Evolutionary conservation across 1,140 invertebrate species (phyloP).

Genomic region (Hermatobates lingyangjiaoensis): DNA sequence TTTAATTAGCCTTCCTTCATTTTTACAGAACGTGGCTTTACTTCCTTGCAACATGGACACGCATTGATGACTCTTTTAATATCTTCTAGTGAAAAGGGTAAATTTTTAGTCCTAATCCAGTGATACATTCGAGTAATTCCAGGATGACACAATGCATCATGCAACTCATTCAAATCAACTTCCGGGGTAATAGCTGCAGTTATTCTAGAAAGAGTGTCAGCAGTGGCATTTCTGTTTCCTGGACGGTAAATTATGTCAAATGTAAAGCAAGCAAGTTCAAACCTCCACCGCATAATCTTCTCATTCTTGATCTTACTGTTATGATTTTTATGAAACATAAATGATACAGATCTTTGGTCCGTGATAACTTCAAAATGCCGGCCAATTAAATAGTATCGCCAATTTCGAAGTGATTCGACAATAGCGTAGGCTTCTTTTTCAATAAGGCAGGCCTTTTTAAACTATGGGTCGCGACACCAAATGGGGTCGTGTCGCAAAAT

Average conservation of each 20-base stretch:
- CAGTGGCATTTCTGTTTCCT: background rate
- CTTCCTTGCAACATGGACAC: conserved; percentile 11
- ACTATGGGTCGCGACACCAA: too few species aligned
- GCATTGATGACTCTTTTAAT: conserved; percentile 10
- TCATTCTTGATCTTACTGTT: conserved; percentile 3
- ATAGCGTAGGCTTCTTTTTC: background rate
- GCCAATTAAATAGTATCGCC: background rate
- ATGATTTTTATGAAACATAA: background rate
- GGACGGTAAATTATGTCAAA: conserved; percentile 2
- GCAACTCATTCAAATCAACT: conserved; percentile 6
- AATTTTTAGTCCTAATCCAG: conserved; percentile 15
- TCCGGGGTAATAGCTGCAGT: background rate
- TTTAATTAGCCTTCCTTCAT: conserved; percentile 13
- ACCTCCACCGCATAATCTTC: conserved; percentile 2
- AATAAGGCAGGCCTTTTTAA: too few species aligned
- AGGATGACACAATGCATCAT: conserved; percentile 16
- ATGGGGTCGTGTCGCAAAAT: too few species aligned
- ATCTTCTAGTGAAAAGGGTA: conserved; percentile 16
- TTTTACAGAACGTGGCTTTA: conserved; percentile 14
- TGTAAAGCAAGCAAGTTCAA: conserved; percentile 1
- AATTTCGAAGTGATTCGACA: background rate
- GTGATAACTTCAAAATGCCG: background rate
- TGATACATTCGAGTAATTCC: conserved; percentile 16
- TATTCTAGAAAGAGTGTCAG: conserved; percentile 3
- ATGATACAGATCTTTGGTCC: background rate